Evolutionary conservation across 2,797 vertebrate species (phyloP), one percentile per base, ranked within the genome.

Genomic region (Halcyon leucocephala): DNA sequence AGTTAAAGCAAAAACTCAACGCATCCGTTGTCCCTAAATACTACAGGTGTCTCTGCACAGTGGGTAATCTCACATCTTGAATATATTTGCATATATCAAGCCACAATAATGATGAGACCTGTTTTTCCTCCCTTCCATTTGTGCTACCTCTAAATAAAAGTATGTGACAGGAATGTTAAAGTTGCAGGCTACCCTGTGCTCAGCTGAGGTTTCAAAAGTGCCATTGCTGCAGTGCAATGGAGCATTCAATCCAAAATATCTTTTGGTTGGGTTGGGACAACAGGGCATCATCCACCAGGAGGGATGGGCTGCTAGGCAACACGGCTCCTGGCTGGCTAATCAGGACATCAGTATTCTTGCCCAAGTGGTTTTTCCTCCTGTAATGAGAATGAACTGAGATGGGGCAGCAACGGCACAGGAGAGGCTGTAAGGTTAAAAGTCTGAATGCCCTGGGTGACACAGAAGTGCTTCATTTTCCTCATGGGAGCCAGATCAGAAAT

Each of bases 141-240:
- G 91, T 93, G 93, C 90, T 96, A 74, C 58, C 76, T 96, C 96
- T 97, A 97, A 97, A 97, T 97, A 96, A 97, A 98, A 97, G 86
- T 93, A 95, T 12, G 60, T 92, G 92, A 77, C 49, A 89, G 42
- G 95, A 96, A 95, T 96, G 70, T 76, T 94, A 94, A 96, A 71
- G 87, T 70, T 88, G 52, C 62, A 83, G 86, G 65, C 79, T 94
- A 57, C 71, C 76, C 82, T 86, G 44, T 37, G 72, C 76, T 93
- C 69, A 73, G 55, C 37, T 79, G 82, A 80, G 82, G 49, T 82
- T 95, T 96, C 60, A 87, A 58, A 85, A 35, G 28, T 58, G 64
- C 54, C 31, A 33, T 76, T 35, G 3, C 84, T 93, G 64, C 81
- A 65, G 42, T 31, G 69, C 84, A 82, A 65, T 0, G 2, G 74